Percentiles rank a stretch among this genome's conserved stretches.
Evolutionary conservation across 2,113 vertebrate species (phyloP).

Genomic region (Alces alces): DNA sequence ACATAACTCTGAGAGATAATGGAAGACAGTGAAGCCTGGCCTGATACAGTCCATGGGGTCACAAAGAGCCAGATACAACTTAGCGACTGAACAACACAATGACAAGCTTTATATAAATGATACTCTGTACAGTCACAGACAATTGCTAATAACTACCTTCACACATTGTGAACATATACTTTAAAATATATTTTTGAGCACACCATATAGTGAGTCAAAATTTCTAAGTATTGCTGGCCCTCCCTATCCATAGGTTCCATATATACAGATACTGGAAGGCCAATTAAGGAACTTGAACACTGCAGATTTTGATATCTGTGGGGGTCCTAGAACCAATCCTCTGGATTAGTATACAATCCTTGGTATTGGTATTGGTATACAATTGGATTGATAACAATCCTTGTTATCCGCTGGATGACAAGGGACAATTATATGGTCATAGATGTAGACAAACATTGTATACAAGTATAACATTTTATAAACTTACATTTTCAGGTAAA

Average conservation of each 20-base stretch:
- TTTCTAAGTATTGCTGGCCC: background rate
- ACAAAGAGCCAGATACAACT: too few species aligned
- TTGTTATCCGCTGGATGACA: background rate
- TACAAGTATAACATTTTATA: background rate
- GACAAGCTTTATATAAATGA: background rate
- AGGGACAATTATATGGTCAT: background rate
- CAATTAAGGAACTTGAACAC: background rate
- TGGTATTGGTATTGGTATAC: too few species aligned
- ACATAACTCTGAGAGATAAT: background rate
- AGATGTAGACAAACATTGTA: background rate
- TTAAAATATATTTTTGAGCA: background rate
- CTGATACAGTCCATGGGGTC: too few species aligned
- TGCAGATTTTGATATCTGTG: background rate
- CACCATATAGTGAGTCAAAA: background rate
- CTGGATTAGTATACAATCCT: background rate
- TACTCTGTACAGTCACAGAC: background rate
- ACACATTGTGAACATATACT: background rate
- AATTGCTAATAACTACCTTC: background rate
- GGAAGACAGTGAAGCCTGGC: too few species aligned
- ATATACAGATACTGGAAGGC: background rate
- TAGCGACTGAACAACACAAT: too few species aligned
- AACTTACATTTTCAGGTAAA: background rate
- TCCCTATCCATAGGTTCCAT: background rate
- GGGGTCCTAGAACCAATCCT: background rate
- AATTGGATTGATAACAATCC: too few species aligned